A percentile compares a stretch with the other conserved stretches of the same genome.
Evolutionary conservation across 2,888 invertebrate genomes (phyloP).

Genomic region (Coleophora deauratella): DNA sequence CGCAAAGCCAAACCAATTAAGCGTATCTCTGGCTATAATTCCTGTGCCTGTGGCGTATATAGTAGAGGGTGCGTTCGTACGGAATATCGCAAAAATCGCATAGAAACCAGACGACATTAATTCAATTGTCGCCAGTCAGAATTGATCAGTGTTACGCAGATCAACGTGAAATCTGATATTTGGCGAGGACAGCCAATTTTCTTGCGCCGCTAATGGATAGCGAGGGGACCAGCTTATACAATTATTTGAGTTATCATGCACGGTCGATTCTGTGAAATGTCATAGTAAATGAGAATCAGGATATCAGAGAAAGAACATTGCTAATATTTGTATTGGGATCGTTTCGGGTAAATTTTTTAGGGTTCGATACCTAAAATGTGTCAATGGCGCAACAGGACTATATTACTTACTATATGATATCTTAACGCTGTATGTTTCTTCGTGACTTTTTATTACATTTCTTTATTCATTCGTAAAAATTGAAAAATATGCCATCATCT

Average conservation of each 20-base stretch:
- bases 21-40: slow-evolving; percentile 61
- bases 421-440: too few species aligned
- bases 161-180: slow-evolving; percentile 71
- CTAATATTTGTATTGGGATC: too few species aligned
- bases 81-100: slow-evolving; percentile 63
- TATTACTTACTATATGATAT: too few species aligned
- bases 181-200: slow-evolving; percentile 61
- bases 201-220: slow-evolving; percentile 54
- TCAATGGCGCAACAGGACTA: too few species aligned
- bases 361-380: too few species aligned
- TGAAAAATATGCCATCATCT: too few species aligned
- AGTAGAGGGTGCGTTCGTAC: slow-evolving; percentile 30
- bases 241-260: slow-evolving; percentile 39
- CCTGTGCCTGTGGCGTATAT: slow-evolving; percentile 1
- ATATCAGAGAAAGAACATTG: too few species aligned
- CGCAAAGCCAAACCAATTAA: slow-evolving; percentile 69
- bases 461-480: too few species aligned
- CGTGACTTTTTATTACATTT: too few species aligned
- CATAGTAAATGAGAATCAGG: too few species aligned
- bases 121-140: slow-evolving; percentile 66
- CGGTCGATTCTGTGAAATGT: neutral
- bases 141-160: slow-evolving; percentile 64
- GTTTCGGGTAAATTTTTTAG: too few species aligned
- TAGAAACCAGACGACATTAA: slow-evolving; percentile 62
- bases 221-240: slow-evolving; percentile 41